Percentiles rank a stretch among this genome's conserved stretches.
phyloP scores from a whole-genome alignment of 23 tunicate genomes.

The Styela plicata region DNA sequence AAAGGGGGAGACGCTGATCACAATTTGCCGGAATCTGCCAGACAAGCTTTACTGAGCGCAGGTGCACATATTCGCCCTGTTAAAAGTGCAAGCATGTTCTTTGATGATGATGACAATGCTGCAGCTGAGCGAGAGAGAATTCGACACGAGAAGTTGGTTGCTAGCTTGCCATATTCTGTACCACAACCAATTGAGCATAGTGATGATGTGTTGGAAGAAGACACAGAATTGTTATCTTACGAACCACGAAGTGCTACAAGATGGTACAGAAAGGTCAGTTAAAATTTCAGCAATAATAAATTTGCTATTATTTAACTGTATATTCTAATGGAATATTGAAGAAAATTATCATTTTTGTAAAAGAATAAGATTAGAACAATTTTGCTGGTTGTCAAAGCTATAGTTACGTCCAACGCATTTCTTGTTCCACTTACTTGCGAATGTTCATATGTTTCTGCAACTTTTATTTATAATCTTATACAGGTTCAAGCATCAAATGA shows the following conservation, averaged over 20 bases:
- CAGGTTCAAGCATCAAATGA: conserved; percentile 64
- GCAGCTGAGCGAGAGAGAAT: conserved; percentile 5
- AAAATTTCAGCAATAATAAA: background rate
- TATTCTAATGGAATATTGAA: too few relatives aligned
- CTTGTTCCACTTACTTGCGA: background rate
- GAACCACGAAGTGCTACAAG: conserved; percentile 77
- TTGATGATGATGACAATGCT: conserved; percentile 23
- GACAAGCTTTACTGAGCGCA: conserved; percentile 65
- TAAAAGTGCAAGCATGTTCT: conserved; percentile 43
- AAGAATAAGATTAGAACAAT: too few relatives aligned
- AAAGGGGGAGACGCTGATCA: conserved; percentile 52
- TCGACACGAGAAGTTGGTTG: conserved; percentile 25
- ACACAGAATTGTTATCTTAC: conserved; percentile 43
- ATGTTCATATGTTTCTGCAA: background rate
- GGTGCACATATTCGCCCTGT: conserved; percentile 33
- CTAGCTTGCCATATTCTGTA: conserved; percentile 79
- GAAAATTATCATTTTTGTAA: too few relatives aligned
- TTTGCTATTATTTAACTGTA: too few relatives aligned
- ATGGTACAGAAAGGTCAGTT: conserved; percentile 82
- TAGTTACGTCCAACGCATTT: too few relatives aligned
- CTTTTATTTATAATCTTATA: background rate
- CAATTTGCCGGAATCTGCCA: conserved; percentile 56
- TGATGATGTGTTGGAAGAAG: conserved; percentile 48
- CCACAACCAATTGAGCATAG: conserved; percentile 65
- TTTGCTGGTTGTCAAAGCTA: too few relatives aligned